Percentiles rank a stretch among this genome's conserved stretches.
Evolutionary conservation across 2,797 vertebrate species (phyloP).

Genomic region (Cryptoblepharus egeriae): DNA sequence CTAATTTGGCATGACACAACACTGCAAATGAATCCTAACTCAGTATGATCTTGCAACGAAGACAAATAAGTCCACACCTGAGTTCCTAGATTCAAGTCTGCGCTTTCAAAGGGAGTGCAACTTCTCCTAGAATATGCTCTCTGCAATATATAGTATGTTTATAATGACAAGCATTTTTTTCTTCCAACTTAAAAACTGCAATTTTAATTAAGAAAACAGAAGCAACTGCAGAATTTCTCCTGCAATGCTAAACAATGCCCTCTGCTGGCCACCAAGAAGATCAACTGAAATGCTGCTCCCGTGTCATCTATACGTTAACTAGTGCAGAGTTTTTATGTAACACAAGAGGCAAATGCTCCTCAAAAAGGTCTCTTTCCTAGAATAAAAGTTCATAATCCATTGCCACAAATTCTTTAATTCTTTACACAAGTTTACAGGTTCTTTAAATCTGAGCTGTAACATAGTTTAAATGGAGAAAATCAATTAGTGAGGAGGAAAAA

Average conservation of each 20-base stretch:
- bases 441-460: slow-evolving; percentile 20
- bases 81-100: no score
- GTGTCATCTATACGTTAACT: not conserved
- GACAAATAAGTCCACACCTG: no score
- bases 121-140: no score
- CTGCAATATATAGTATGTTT: no score
- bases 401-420: not conserved
- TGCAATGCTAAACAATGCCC: slow-evolving; percentile 11
- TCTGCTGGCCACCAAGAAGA: slow-evolving; percentile 10
- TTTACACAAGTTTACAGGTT: no score
- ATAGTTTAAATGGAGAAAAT: not conserved
- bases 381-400: not conserved
- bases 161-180: no score
- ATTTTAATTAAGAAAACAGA: not conserved
- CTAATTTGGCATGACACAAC: slow-evolving; percentile 24
- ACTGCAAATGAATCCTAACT: no score
- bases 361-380: not conserved
- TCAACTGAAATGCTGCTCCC: not conserved
- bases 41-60: no score
- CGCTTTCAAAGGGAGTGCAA: no score
- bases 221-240: not conserved
- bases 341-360: not conserved
- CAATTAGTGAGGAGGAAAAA: not conserved
- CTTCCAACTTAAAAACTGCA: no score
- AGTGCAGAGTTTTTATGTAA: not conserved